phyloP scores from a whole-genome alignment of 2,113 vertebrate species.

The Prochilodus magdalenae region DNA sequence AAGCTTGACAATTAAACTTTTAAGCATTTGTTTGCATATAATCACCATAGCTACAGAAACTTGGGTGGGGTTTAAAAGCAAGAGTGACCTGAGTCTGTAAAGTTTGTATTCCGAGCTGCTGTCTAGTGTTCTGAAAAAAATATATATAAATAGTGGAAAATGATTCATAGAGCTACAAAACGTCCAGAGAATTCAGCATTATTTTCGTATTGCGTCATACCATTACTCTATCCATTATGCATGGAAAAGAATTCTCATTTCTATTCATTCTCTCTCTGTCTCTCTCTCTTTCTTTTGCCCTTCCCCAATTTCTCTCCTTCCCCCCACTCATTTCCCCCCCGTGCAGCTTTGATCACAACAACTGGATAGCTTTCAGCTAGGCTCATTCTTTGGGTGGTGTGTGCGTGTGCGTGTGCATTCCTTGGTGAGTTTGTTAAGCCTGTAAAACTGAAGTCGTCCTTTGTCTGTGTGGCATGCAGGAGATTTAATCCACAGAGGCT shows the following conservation, averaged over 20 bases:
- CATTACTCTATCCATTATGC: too few species aligned
- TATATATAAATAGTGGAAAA: too few species aligned
- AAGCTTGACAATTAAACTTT: background rate
- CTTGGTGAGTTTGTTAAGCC: constrained; percentile 61
- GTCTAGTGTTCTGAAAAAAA: background rate
- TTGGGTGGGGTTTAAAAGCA: background rate
- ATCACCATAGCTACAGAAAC: background rate
- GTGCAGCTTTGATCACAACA: constrained; percentile 58
- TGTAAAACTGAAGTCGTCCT: constrained; percentile 51
- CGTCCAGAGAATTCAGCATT: too few species aligned
- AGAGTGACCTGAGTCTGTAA: too few species aligned
- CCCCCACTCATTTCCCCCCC: background rate
- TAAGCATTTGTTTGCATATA: background rate
- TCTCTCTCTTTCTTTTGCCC: constrained; percentile 24
- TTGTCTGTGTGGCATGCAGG: constrained; percentile 52
- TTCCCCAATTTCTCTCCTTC: background rate
- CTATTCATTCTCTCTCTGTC: background rate
- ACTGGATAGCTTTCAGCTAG: constrained; percentile 50
- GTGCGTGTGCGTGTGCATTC: constrained; percentile 37
- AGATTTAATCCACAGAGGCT: constrained; percentile 45
- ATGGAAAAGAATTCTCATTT: background rate
- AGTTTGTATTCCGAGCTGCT: too few species aligned
- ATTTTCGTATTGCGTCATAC: too few species aligned
- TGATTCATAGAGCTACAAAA: too few species aligned
- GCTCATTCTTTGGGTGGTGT: constrained; percentile 3